These are phyloP conservation scores for Portunus trituberculatus DNA, from an alignment of 1,140 invertebrate species.

Conservation along the genomic window DNA sequence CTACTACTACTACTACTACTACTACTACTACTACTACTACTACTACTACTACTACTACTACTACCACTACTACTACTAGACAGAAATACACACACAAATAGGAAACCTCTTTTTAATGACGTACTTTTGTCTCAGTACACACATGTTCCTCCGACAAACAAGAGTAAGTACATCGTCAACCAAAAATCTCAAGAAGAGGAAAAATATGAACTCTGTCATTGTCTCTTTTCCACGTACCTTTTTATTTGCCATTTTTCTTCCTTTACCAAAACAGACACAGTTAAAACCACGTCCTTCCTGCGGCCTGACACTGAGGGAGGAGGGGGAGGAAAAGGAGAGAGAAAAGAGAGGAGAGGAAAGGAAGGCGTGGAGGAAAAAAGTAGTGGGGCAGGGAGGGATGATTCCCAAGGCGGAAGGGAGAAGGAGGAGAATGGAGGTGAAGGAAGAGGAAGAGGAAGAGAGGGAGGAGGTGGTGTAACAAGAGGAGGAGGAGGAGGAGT, in stretches of 20 bases:
- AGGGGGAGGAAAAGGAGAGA: conserved; percentile 18
- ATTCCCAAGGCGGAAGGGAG: not conserved
- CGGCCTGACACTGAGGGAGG: not conserved
- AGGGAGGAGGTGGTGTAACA: not conserved
- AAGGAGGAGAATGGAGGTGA: not conserved
- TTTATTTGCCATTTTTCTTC: not conserved
- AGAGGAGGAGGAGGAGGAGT: not conserved
- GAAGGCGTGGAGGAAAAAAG: not conserved
- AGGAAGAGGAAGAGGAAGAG: not conserved
- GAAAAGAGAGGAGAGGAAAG: not conserved
- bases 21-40: not conserved
- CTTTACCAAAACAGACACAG: not conserved
- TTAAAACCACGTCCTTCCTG: not conserved
- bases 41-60: not conserved
- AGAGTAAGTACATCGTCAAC: no score
- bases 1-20: not conserved
- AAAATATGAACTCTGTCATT: no score
- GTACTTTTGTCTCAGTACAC: no score
- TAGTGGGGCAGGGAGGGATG: not conserved
- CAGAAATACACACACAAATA: not conserved
- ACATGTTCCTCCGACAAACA: no score
- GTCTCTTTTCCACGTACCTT: not conserved
- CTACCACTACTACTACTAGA: not conserved
- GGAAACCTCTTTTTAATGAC: not conserved
- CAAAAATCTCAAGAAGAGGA: no score